A percentile compares a stretch with the other conserved stretches of the same genome.
These are phyloP conservation scores for Leptodactylus fallax DNA, from an alignment of 2,797 vertebrate species.

Conservation along the genomic window DNA sequence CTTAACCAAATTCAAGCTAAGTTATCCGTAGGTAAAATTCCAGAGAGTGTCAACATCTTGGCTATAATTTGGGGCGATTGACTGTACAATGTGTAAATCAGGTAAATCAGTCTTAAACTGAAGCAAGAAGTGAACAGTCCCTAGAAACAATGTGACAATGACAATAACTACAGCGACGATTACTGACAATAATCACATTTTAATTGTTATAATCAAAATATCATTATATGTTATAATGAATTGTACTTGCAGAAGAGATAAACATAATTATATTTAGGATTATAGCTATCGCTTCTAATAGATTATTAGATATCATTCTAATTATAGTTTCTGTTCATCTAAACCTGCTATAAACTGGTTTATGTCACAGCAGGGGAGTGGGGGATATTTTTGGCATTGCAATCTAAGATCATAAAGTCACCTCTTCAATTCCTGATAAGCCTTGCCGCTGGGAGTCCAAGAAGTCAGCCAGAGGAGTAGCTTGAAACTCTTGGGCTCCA, in stretches of 20 bases:
- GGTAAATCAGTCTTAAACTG: background rate
- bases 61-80: background rate
- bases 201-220: constrained; percentile 27
- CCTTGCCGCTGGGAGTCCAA: too few species aligned
- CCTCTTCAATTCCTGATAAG: too few species aligned
- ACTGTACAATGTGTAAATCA: background rate
- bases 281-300: constrained; percentile 15
- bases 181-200: constrained; percentile 28
- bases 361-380: background rate
- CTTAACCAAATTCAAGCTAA: too few species aligned
- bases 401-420: background rate
- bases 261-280: constrained; percentile 26
- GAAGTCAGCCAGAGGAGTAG: too few species aligned
- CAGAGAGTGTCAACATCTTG: too few species aligned
- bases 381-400: background rate
- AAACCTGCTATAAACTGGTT: background rate
- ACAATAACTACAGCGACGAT: background rate
- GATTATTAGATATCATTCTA: constrained; percentile 6
- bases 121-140: constrained; percentile 5
- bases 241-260: constrained; percentile 7
- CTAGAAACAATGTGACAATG: constrained; percentile 3
- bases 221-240: constrained; percentile 26
- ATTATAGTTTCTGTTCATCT: background rate
- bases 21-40: too few species aligned
- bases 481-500: too few species aligned